Conservation (phyloP, 2,797 vertebrate species). For the Caiman crocodilus region DNA sequence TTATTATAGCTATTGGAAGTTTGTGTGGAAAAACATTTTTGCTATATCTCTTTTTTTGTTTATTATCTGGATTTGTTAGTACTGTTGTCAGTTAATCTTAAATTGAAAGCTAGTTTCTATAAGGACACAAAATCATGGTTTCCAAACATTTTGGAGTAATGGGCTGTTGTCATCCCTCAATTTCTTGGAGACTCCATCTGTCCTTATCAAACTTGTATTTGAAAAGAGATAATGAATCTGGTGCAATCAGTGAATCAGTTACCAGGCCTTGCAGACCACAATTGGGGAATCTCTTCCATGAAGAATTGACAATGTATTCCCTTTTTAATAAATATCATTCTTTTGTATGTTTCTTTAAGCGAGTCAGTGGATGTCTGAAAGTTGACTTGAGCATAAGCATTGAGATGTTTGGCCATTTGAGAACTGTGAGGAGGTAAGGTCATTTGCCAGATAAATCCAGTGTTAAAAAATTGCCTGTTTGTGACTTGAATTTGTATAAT, state of each 20-base stretch:
- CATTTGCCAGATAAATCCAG: background rate
- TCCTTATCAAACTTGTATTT: too few species aligned
- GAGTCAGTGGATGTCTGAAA: constrained; percentile 69
- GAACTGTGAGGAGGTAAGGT: constrained; percentile 79
- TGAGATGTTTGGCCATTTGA: constrained; percentile 83
- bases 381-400: constrained; percentile 33
- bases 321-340: background rate
- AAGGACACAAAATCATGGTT: too few species aligned
- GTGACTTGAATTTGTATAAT: background rate
- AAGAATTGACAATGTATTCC: background rate
- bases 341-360: constrained; percentile 46
- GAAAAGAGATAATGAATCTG: too few species aligned
- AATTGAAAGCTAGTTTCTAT: background rate
- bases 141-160: too few species aligned
- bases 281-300: too few species aligned
- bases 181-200: too few species aligned
- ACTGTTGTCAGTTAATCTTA: background rate
- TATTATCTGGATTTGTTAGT: background rate
- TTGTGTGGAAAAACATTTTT: background rate
- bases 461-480: background rate
- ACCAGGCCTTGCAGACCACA: too few species aligned
- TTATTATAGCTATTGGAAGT: background rate
- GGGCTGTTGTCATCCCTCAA: too few species aligned
- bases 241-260: too few species aligned
- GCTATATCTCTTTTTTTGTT: accelerated